These are phyloP conservation scores for Bimastos eiseni DNA, from an alignment of 2,888 invertebrate species.

Conservation along the genomic window DNA sequence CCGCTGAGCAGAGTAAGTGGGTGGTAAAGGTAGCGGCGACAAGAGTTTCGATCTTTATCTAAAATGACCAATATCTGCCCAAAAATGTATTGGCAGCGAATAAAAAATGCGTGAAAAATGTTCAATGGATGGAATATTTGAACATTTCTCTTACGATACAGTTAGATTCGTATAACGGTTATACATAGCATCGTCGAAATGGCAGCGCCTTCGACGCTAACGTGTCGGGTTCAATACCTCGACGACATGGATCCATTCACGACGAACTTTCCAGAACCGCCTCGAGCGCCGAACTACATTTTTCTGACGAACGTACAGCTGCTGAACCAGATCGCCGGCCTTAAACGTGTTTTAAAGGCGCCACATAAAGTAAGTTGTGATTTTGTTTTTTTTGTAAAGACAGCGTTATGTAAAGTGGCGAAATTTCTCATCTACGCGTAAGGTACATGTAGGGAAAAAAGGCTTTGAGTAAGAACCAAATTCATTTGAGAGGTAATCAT, in stretches of 20 bases:
- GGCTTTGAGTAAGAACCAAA: neutral
- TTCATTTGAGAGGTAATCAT: too few species aligned
- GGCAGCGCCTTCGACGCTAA: slow-evolving; percentile 41
- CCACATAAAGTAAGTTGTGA: slow-evolving; percentile 84
- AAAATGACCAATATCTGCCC: neutral
- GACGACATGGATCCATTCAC: slow-evolving; percentile 97
- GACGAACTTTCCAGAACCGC: slow-evolving; percentile 82
- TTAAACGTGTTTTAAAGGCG: slow-evolving; percentile 86
- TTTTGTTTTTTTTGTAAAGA: neutral
- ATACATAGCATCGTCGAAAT: neutral
- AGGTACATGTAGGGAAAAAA: neutral
- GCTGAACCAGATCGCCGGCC: slow-evolving; percentile 90
- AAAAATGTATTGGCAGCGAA: neutral
- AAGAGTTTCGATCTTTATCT: neutral
- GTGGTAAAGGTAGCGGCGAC: neutral
- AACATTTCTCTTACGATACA: neutral
- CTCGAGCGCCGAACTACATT: slow-evolving; percentile 86
- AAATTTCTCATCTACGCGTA: neutral
- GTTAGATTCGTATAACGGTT: neutral
- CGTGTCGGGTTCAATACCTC: slow-evolving; percentile 88
- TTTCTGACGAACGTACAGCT: slow-evolving; percentile 89
- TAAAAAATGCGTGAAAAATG: neutral
- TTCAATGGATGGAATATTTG: neutral
- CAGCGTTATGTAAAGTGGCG: neutral
- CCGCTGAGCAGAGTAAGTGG: neutral